Evolutionary conservation across 2,113 vertebrate species (phyloP).

Genomic region (Anthoscopus minutus): DNA sequence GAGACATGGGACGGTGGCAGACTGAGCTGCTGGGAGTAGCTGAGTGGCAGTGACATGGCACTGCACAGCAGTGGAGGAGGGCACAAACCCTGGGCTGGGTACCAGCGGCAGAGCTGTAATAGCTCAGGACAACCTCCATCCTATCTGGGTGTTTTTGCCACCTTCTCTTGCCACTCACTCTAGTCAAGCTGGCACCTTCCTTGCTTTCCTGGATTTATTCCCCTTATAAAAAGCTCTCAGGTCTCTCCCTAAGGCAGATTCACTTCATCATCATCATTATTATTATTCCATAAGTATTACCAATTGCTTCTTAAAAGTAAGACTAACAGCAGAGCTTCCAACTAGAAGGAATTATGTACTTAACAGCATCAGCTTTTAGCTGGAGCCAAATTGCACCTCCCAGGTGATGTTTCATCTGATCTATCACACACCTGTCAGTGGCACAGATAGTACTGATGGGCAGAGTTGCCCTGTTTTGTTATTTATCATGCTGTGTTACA

Average conservation of each 20-base stretch:
- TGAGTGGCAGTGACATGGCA: background rate
- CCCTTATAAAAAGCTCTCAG: background rate
- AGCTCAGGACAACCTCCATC: background rate
- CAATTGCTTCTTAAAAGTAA: background rate
- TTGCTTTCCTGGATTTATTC: background rate
- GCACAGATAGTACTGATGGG: background rate
- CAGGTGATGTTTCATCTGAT: background rate
- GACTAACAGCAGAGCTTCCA: background rate
- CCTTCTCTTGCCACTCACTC: background rate
- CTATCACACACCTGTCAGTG: background rate
- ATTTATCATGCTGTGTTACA: background rate
- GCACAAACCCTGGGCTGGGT: background rate
- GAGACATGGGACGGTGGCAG: background rate
- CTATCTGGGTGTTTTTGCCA: accelerated
- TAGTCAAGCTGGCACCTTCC: background rate
- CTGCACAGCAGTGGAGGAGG: background rate
- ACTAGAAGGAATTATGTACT: background rate
- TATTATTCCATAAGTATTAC: background rate
- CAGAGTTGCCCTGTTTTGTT: background rate
- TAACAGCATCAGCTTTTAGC: background rate
- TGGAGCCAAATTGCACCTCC: background rate
- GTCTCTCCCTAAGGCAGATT: background rate
- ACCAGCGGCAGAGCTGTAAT: background rate
- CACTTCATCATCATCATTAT: background rate
- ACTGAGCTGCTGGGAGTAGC: background rate